Percentiles rank a stretch among this genome's conserved stretches.
phyloP scores from a whole-genome alignment of 1,140 invertebrate species.

The Eufriesea mexicana region DNA sequence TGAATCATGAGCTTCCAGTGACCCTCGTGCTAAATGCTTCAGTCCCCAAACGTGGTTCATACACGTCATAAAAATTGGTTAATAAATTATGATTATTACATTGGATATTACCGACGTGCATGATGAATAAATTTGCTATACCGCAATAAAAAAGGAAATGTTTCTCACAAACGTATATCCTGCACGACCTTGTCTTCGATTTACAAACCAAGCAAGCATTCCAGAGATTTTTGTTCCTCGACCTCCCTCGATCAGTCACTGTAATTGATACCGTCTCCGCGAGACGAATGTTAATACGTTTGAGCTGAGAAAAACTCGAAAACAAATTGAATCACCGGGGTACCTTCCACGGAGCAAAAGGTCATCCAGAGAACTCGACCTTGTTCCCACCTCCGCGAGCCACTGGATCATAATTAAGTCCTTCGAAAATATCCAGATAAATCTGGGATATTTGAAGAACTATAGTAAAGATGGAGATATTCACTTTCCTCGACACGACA shows the following conservation, averaged over 20 bases:
- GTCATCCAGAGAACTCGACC: conserved; percentile 1
- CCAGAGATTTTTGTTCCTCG: conserved; percentile 3
- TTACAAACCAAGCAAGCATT: not conserved
- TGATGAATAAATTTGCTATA: not conserved
- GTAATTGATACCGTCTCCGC: conserved; percentile 35
- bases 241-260: conserved; percentile 34
- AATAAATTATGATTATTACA: no score
- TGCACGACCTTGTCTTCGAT: not conserved
- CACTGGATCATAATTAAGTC: conserved; percentile 33
- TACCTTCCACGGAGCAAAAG: conserved; percentile 4
- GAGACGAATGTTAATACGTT: conserved; percentile 41
- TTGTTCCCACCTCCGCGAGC: not conserved
- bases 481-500: no score
- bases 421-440: not conserved
- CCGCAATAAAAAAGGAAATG: not conserved
- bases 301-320: conserved; percentile 13
- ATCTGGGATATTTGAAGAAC: no score
- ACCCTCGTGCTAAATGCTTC: no score
- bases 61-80: no score
- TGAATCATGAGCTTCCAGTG: no score
- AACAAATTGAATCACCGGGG: conserved; percentile 37
- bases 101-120: no score
- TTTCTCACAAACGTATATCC: not conserved
- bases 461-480: no score
- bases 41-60: no score